Evolutionary conservation across 1,140 invertebrate genomes (phyloP), one percentile per base, ranked within the genome.

Genomic region (Drosophila suzukii): DNA sequence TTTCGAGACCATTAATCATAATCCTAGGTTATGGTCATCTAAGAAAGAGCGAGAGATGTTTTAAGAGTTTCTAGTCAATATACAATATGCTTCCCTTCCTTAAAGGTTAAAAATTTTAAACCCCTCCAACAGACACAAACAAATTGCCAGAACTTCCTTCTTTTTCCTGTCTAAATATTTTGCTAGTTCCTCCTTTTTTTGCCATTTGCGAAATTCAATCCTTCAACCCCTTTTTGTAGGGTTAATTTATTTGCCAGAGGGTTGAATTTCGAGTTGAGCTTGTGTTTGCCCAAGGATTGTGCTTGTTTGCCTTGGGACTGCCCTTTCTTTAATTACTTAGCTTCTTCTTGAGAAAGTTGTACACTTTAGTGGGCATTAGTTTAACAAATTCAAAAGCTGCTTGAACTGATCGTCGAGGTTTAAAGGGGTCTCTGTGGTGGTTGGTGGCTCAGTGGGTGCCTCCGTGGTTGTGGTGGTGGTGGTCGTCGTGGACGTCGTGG

Each of bases 351-450:
- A 65, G 20, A 53, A 57, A 59, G 13, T 58, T 58, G n/a, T 56
- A 44, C 51, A 79, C 30, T 12, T 50, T 57, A 20, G 46, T 38
- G 44, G 70, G 49, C 53, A 68, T 83, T 90, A 89, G 74, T 89
- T 89, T 54, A 89, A 62, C 84, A 90, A 67, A 58, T 89, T 89
- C 46, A 89, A 63, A 61, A 89, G 84, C 53, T 81, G 50, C 66
- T 90, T 89, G 41, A 89, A 89, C 55, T 89, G 85, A 84, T 89
- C 81, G 63, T 89, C 81, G 39, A 78, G 20, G 50, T 81, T 73
- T 24, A 65, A 50, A 38, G 73, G 53, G 6, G 51, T 30, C 2
- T 75, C 62, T 3, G 75, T 81, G 24, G 81, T 65, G 5, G 41
- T 44, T 39, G 65, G 46, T 49, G 59, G 39, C 39, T 81, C 74